A percentile compares a stretch with the other conserved stretches of the same genome.
Evolutionary conservation across 2,113 vertebrate species (phyloP).

Genomic region (Toxostoma redivivum): DNA sequence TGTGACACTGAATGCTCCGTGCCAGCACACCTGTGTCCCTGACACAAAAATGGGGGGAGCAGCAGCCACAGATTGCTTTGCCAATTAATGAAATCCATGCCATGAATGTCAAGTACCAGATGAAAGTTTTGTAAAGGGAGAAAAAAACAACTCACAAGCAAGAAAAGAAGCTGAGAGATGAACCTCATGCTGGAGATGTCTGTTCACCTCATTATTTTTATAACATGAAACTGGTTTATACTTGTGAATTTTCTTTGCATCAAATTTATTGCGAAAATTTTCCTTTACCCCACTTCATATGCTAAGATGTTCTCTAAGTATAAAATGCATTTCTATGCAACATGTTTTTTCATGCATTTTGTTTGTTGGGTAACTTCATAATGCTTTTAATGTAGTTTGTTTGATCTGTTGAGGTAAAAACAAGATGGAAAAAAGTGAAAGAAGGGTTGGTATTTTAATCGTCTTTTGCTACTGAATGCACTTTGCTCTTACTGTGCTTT

Average conservation of each 20-base stretch:
- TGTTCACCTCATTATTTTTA: not conserved
- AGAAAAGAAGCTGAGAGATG: not conserved
- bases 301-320: not conserved
- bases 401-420: slow-evolving; percentile 44
- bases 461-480: not conserved
- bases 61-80: not conserved
- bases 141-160: not conserved
- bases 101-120: not conserved
- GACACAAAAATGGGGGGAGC: fast-evolving
- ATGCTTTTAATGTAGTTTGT: not conserved
- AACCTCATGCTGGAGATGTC: not conserved
- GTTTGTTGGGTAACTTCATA: not conserved
- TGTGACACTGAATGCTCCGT: not conserved
- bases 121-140: not conserved
- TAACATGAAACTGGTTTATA: not conserved
- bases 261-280: not conserved
- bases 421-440: not conserved
- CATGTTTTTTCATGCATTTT: slow-evolving; percentile 10
- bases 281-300: not conserved
- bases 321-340: not conserved
- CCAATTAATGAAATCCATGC: not conserved
- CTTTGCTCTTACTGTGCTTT: slow-evolving; percentile 15
- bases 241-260: not conserved
- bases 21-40: not conserved
- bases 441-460: slow-evolving; percentile 35